phyloP scores from a whole-genome alignment of 2,797 vertebrate genomes.

The Hirundo rustica region DNA sequence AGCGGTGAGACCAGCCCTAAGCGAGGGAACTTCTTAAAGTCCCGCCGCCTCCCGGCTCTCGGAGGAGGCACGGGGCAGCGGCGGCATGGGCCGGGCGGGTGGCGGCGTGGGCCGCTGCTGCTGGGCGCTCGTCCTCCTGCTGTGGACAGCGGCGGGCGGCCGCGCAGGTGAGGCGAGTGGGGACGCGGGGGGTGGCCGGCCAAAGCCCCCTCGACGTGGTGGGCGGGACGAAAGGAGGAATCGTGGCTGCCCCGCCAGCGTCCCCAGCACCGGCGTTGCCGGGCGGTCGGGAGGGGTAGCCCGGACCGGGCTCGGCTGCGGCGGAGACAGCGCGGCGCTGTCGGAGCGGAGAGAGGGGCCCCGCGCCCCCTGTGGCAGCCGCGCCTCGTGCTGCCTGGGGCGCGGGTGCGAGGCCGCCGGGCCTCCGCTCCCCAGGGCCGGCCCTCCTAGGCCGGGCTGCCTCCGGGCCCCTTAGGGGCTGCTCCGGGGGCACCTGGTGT shows the following conservation, averaged over 20 bases:
- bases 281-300: background rate
- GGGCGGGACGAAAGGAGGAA: background rate
- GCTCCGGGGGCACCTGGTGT: rapidly evolving
- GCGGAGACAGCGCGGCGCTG: background rate
- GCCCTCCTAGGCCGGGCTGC: background rate
- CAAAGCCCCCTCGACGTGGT: background rate
- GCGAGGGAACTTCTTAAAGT: conserved; percentile 14
- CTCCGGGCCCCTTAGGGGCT: background rate
- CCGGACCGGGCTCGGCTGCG: background rate
- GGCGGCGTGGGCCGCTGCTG: background rate
- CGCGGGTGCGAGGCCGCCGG: background rate
- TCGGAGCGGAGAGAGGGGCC: background rate
- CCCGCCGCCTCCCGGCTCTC: background rate
- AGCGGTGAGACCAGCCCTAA: conserved; percentile 37
- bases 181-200: background rate
- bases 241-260: background rate
- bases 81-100: background rate
- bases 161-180: background rate
- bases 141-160: conserved; percentile 33
- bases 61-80: background rate
- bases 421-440: background rate
- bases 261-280: no score
- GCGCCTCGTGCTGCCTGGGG: background rate
- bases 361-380: background rate
- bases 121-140: conserved; percentile 33